Conservation (phyloP, 1,140 invertebrate genomes). For the Oryctes rhinoceros region DNA sequence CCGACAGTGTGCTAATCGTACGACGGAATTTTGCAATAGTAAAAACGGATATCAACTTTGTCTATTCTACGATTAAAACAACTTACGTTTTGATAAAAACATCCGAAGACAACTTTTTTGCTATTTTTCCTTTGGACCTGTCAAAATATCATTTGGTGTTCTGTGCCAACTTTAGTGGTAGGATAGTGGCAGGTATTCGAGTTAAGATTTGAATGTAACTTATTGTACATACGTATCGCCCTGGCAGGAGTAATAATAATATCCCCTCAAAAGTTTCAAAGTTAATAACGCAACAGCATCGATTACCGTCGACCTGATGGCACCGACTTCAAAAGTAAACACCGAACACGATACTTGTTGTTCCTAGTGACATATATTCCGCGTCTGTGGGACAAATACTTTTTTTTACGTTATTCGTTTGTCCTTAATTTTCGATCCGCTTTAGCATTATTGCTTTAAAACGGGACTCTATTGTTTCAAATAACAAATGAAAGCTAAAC, state of each 20-base stretch:
- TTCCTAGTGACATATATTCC: too few relatives aligned
- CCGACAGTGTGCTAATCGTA: background rate
- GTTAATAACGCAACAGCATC: background rate
- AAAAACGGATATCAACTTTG: background rate
- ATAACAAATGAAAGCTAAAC: too few relatives aligned
- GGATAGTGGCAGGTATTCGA: background rate
- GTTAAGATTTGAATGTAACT: background rate
- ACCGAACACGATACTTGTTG: too few relatives aligned
- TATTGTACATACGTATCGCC: background rate
- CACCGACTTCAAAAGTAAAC: too few relatives aligned
- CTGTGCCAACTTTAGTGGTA: constrained; percentile 28
- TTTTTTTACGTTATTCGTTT: too few relatives aligned
- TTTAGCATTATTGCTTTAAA: too few relatives aligned
- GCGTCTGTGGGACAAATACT: too few relatives aligned
- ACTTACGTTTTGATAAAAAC: constrained; percentile 35
- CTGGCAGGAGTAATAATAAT: background rate
- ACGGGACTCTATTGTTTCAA: too few relatives aligned
- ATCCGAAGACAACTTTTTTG: constrained; percentile 26
- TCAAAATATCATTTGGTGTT: constrained; percentile 33
- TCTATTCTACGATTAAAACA: background rate
- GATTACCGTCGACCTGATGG: background rate
- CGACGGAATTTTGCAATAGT: background rate
- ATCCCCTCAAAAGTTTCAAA: background rate
- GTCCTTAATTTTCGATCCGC: too few relatives aligned
- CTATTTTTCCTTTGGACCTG: constrained; percentile 26